Evolutionary conservation across 2,113 vertebrate species (phyloP).

Genomic region (Hemicordylus capensis): DNA sequence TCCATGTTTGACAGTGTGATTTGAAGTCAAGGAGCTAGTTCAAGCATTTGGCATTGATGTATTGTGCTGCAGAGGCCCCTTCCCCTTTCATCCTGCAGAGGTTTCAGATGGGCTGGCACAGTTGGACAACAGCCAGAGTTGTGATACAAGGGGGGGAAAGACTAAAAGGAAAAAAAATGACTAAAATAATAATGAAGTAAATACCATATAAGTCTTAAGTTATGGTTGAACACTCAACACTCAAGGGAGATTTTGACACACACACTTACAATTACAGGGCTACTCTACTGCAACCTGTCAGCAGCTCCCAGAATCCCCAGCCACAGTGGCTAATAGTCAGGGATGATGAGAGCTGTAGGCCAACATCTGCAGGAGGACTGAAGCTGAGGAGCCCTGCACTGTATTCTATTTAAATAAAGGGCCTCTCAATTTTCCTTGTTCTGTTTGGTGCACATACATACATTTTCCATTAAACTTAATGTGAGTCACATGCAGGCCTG

Average conservation of each 20-base stretch:
- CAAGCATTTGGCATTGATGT: not conserved
- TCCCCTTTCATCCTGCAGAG: too few relatives aligned
- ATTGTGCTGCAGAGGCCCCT: too few relatives aligned
- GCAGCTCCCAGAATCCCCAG: too few relatives aligned
- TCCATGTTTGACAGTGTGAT: not conserved
- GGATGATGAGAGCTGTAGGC: too few relatives aligned
- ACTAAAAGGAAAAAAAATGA: not conserved
- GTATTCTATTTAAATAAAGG: not conserved
- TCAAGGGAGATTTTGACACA: not conserved
- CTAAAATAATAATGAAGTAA: not conserved
- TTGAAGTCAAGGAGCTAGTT: not conserved
- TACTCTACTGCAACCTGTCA: too few relatives aligned
- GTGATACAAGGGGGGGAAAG: not conserved
- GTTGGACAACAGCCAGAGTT: not conserved
- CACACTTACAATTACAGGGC: too few relatives aligned
- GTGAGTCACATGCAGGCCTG: constrained; percentile 18
- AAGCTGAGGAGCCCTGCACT: too few relatives aligned
- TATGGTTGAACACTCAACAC: not conserved
- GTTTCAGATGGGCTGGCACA: not conserved
- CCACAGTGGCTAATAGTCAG: too few relatives aligned
- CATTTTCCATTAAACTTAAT: not conserved
- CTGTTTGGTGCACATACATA: not conserved
- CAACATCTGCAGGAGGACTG: too few relatives aligned
- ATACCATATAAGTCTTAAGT: not conserved
- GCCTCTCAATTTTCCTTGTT: not conserved